A percentile compares a stretch with the other conserved stretches of the same genome.
Conservation (phyloP, 1,140 invertebrate genomes). For the Agraylea sexmaculata region DNA sequence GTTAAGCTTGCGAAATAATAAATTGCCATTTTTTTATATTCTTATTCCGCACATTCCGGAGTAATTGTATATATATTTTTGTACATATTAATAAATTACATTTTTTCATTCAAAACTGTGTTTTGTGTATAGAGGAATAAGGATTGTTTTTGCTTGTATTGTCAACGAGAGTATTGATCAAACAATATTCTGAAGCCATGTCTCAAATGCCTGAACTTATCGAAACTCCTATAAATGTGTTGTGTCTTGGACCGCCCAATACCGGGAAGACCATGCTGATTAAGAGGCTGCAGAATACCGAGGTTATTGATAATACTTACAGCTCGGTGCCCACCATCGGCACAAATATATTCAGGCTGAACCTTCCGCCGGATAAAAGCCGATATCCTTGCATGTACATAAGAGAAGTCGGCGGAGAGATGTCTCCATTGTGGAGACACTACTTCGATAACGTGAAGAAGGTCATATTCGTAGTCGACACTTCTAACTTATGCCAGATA, state of each 20-base stretch:
- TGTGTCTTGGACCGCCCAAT: slow-evolving; percentile 64
- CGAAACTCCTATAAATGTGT: slow-evolving; percentile 36
- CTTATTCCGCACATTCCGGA: too few relatives aligned
- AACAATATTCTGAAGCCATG: too few relatives aligned
- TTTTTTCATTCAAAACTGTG: too few relatives aligned
- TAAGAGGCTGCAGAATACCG: slow-evolving; percentile 53
- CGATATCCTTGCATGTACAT: slow-evolving; percentile 33
- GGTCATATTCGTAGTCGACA: slow-evolving; percentile 65
- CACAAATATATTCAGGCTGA: slow-evolving; percentile 56
- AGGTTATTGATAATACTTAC: slow-evolving; percentile 55
- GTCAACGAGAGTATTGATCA: too few relatives aligned
- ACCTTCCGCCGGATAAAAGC: slow-evolving; percentile 40
- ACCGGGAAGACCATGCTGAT: slow-evolving; percentile 73
- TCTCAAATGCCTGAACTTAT: too few relatives aligned
- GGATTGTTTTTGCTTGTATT: too few relatives aligned
- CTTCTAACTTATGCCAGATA: slow-evolving; percentile 69
- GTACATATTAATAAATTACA: too few relatives aligned
- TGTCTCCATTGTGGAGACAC: slow-evolving; percentile 66
- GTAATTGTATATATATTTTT: too few relatives aligned
- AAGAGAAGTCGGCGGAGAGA: slow-evolving; percentile 63
- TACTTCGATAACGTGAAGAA: slow-evolving; percentile 57
- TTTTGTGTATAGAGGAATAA: too few relatives aligned
- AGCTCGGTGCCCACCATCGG: slow-evolving; percentile 67
- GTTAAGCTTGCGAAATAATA: too few relatives aligned
- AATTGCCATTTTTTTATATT: too few relatives aligned